Conservation (phyloP, 2,113 vertebrate genomes). For the Seriola rivoliana region DNA sequence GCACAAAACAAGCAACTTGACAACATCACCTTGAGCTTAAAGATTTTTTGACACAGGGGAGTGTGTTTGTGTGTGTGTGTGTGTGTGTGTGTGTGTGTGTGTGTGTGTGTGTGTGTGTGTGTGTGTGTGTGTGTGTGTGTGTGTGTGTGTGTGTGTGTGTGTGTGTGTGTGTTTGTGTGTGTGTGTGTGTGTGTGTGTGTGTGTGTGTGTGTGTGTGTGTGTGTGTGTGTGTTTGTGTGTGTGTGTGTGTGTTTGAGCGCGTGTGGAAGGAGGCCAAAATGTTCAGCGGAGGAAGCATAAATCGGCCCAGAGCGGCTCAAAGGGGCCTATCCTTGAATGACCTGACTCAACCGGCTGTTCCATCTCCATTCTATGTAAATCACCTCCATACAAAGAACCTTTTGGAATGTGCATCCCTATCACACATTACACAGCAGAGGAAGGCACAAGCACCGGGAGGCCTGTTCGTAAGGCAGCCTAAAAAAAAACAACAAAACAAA, state of each 20-base stretch:
- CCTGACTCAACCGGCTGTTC: conserved; percentile 54
- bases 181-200: conserved; percentile 27
- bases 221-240: conserved; percentile 19
- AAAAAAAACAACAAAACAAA: background rate
- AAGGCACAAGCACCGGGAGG: background rate
- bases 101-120: conserved; percentile 21
- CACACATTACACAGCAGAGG: conserved; percentile 10
- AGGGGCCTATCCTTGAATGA: conserved; percentile 60
- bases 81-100: conserved; percentile 21
- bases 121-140: conserved; percentile 4
- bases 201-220: conserved; percentile 15
- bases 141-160: conserved; percentile 20
- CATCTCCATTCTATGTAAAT: conserved; percentile 67
- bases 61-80: conserved; percentile 26
- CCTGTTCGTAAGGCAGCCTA: background rate
- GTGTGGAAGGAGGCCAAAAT: conserved; percentile 55
- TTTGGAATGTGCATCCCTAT: conserved; percentile 33
- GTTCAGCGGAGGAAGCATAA: conserved; percentile 56
- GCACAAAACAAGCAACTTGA: background rate
- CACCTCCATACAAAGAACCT: conserved; percentile 42
- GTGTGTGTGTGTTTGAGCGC: conserved; percentile 2
- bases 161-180: conserved; percentile 19
- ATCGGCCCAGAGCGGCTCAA: conserved; percentile 47
- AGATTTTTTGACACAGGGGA: conserved; percentile 1
- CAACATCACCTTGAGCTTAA: background rate